phyloP scores from a whole-genome alignment of 2,113 vertebrate species.

The Chroicocephalus ridibundus region DNA sequence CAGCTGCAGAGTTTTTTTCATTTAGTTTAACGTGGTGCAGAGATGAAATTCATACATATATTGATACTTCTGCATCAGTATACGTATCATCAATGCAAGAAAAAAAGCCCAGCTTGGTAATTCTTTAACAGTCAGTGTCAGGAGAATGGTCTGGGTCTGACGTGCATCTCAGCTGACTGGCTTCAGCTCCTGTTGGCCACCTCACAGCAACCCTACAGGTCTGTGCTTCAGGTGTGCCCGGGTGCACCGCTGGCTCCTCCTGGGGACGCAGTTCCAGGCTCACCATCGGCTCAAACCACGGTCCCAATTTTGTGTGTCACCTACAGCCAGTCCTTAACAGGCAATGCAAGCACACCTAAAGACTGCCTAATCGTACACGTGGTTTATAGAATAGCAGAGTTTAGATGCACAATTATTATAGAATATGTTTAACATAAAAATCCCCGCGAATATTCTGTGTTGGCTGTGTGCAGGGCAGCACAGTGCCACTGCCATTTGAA shows the following conservation, averaged over 20 bases:
- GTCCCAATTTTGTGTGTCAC: not conserved
- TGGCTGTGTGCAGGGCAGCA: not conserved
- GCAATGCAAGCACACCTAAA: not conserved
- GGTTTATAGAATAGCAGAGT: not conserved
- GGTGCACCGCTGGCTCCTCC: not conserved
- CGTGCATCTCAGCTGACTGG: not conserved
- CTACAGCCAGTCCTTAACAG: not conserved
- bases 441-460: too few species aligned
- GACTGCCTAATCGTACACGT: too few species aligned
- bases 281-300: accelerated
- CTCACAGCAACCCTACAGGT: not conserved
- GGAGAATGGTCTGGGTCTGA: not conserved
- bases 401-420: not conserved
- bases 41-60: not conserved
- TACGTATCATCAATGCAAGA: not conserved
- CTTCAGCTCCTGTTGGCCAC: not conserved
- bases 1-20: not conserved
- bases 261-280: not conserved
- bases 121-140: not conserved
- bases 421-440: not conserved
- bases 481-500: not conserved
- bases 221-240: accelerated
- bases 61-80: not conserved
- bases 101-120: not conserved
- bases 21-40: accelerated